Base-by-base conservation (phyloP, 2,797 vertebrate genomes). In the Acrocephalus scirpaceus region DNA sequence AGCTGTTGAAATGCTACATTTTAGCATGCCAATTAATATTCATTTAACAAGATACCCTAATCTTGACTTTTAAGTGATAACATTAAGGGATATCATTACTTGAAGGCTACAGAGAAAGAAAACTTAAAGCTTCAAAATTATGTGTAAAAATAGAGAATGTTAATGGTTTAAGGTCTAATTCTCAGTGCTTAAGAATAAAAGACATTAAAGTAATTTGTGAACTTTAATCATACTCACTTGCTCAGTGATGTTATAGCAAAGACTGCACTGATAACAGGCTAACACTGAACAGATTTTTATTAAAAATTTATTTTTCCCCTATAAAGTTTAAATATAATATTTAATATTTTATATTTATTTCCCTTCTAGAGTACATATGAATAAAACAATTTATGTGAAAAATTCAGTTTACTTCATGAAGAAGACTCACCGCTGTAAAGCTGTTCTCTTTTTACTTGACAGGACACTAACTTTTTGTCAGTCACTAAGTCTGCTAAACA, bases 281-380 rank as follows among this genome's bases (percentile, higher is more conserved):
- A 44, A 32, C 60, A 38, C 2, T 44, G 2, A 54, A 54, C 23
- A 69, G 23, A 47, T 53, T 71, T 44, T 26, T 87, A 22, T 34
- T 53, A 11, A 51, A 66, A 51, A 2, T 2, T 16, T 8, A 34
- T n/a, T 38, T 72, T 69, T 5, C 2, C 13, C 10, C 1, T 1
- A 26, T 27, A n/a, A 56, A 36, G 2, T 23, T 54, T 26, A 58
- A 40, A 40, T 40, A 25, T 22, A 34, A 22, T 60, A 38, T n/a
- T 60, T 45, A 29, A n/a, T 60, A 30, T 44, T 93, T 38, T 42
- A 45, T 16, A 67, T 71, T 47, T 15, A 76, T 76, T 86, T 86
- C 3, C 5, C 26, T 77, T 90, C 27, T 81, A 47, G 77, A 54
- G 8, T 57, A 26, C 3, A 2, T 53, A 42, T 40, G 12, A 76